A percentile compares a stretch with the other conserved stretches of the same genome.
Evolutionary conservation across 2,888 invertebrate species (phyloP).

Genomic region (Dendrolimus houi): DNA sequence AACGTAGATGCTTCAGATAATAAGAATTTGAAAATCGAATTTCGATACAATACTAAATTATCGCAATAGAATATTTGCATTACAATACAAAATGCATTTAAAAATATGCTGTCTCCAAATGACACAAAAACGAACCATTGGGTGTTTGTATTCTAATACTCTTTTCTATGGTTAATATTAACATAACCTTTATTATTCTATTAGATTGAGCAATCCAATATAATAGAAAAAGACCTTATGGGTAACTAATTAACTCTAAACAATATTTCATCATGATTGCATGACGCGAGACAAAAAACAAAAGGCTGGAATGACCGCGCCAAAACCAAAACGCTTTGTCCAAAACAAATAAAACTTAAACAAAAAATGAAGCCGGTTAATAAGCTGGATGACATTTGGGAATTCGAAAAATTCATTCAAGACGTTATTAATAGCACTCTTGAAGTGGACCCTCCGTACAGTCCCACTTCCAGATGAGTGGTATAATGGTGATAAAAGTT

Average conservation of each 20-base stretch:
- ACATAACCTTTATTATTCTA: conserved; percentile 7
- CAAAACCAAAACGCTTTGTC: conserved; percentile 68
- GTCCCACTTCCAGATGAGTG: conserved; percentile 36
- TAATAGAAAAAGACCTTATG: conserved; percentile 55
- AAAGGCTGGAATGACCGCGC: conserved; percentile 69
- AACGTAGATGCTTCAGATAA: no score
- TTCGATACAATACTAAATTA: no score
- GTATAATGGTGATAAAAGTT: conserved; percentile 38
- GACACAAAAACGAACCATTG: no score
- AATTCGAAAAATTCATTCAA: conserved; percentile 71
- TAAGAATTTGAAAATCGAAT: no score
- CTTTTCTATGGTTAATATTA: no score
- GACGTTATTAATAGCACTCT: conserved; percentile 68
- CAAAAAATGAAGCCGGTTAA: conserved; percentile 73
- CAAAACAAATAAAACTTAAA: conserved; percentile 69
- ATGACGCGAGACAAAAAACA: conserved; percentile 68
- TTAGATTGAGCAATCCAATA: conserved; percentile 33
- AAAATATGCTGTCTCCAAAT: conserved; percentile 4
- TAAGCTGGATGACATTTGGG: conserved; percentile 76
- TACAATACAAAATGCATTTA: neutral
- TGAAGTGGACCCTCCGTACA: conserved; percentile 37
- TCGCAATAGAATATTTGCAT: no score
- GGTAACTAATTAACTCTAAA: conserved; percentile 70
- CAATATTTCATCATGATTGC: conserved; percentile 71
- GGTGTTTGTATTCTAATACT: no score